Base-by-base conservation (phyloP, 2,113 vertebrate genomes). In the Indicator indicator region DNA sequence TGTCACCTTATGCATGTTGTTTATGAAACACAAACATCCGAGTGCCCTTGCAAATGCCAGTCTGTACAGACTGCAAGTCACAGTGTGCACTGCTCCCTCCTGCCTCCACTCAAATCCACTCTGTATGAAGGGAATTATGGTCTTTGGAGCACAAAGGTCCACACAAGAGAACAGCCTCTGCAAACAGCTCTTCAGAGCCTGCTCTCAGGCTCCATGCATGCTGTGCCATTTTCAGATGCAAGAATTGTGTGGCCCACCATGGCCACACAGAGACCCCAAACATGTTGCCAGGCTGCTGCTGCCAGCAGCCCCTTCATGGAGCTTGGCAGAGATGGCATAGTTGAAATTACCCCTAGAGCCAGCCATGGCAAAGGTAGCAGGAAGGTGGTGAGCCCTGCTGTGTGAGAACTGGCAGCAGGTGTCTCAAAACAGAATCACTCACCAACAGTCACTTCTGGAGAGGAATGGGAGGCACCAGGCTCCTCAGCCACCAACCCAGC, bases 211-310 rank as follows among this genome's bases (percentile, higher is more conserved):
- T 88, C 72, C 26, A 5, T 1, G 15, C 15, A 23, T 3, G 24
- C 26, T 2, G 72, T 28, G 28, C 48, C 9, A 12, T 81, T 83
- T 88, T 56, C 60, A 81, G 69, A 86, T 13, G 38, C 33, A 59
- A 74, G n/a, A 42, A 36, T 26, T 1, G 0, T 9, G 20, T 67
- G 46, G 12, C 33, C 46, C 63, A 28, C 54, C 40, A 50, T 0
- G 33, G 33, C 38, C 56, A 60, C 33, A 46, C 9, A 23, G 7
- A 56, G 17, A 56, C 11, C 0, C 0, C 71, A 17, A 44, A 50
- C 0, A 0, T 44, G 20, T 56, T 62, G 80, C 10, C 54, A 63
- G 58, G 48, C 8, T 46, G 38, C 40, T 44, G 23, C 17, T 44
- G 48, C 18, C 54, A 74, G 32, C 21, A 24, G 54, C 12, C 11